Percentiles rank a stretch among this genome's conserved stretches.
Evolutionary conservation across 1,140 invertebrate species (phyloP).

Genomic region (Drosophila nikananu): DNA sequence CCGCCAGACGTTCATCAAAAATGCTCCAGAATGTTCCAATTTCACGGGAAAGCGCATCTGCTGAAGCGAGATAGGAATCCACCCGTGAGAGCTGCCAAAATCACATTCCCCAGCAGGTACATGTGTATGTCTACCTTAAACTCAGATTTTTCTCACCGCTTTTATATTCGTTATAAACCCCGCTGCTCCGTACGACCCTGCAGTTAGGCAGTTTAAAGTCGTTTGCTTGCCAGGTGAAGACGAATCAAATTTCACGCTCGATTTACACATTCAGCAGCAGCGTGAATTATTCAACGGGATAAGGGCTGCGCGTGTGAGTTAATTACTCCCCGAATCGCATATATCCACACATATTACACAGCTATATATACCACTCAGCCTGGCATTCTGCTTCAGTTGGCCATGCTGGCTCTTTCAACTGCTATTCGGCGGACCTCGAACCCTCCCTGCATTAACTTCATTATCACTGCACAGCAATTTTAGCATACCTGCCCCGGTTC

Average conservation of each 20-base stretch:
- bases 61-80: constrained; percentile 24
- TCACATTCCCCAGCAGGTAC: constrained; percentile 21
- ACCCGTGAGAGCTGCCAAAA: constrained; percentile 21
- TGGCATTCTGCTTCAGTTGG: constrained; percentile 29
- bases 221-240: constrained; percentile 22
- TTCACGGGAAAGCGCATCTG: constrained; percentile 27
- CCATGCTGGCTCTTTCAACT: constrained; percentile 34
- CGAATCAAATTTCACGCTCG: constrained; percentile 65
- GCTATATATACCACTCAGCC: constrained; percentile 5
- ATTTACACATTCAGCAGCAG: constrained; percentile 48
- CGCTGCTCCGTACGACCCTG: background rate
- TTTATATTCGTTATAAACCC: constrained; percentile 7
- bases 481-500: constrained; percentile 31
- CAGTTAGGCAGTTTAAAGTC: constrained; percentile 43
- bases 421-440: constrained; percentile 29
- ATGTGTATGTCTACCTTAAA: constrained; percentile 8
- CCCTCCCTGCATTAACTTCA: constrained; percentile 70
- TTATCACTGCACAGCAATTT: constrained; percentile 74
- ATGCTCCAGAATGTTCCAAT: constrained; percentile 9
- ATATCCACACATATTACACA: background rate
- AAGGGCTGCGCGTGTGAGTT: constrained; percentile 42
- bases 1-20: constrained; percentile 6
- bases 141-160: constrained; percentile 16
- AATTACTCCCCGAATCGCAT: constrained; percentile 35
- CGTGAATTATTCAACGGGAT: constrained; percentile 56